Evolutionary conservation across 2,797 vertebrate species (phyloP).

Genomic region (Enteromius trimaculatus): DNA sequence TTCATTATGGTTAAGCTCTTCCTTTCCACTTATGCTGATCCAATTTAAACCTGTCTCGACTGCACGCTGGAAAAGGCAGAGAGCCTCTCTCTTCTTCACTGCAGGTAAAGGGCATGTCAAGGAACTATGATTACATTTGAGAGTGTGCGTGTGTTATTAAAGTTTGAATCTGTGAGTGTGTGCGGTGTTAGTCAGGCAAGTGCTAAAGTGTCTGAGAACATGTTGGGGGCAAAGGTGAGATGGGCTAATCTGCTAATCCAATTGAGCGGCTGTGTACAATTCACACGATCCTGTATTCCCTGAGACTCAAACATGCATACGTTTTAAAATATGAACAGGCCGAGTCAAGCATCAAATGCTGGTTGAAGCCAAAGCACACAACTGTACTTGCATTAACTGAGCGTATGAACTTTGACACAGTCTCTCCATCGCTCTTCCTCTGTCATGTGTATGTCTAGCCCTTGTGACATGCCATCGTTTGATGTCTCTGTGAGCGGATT

Average conservation of each 20-base stretch:
- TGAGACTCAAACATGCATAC: slow-evolving; percentile 62
- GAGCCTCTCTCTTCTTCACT: slow-evolving; percentile 62
- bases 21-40: slow-evolving; percentile 64
- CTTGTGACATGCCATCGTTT: slow-evolving; percentile 64
- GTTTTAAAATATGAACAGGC: slow-evolving; percentile 25
- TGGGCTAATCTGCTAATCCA: slow-evolving; percentile 82
- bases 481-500: slow-evolving; percentile 76
- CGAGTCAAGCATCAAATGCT: background rate
- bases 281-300: slow-evolving; percentile 76
- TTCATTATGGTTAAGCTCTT: slow-evolving; percentile 41
- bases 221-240: slow-evolving; percentile 75
- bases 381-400: slow-evolving; percentile 63
- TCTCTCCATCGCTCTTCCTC: slow-evolving; percentile 61
- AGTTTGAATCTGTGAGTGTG: slow-evolving; percentile 19
- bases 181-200: slow-evolving; percentile 63
- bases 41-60: slow-evolving; percentile 71
- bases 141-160: slow-evolving; percentile 45
- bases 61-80: slow-evolving; percentile 66
- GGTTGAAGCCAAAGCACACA: slow-evolving; percentile 51
- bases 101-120: slow-evolving; percentile 63
- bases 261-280: slow-evolving; percentile 71
- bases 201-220: slow-evolving; percentile 69
- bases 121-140: slow-evolving; percentile 41
- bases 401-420: slow-evolving; percentile 36
- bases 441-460: slow-evolving; percentile 50